Evolutionary conservation across 2,113 vertebrate species (phyloP).

Genomic region (Sinocyclocheilus grahami): DNA sequence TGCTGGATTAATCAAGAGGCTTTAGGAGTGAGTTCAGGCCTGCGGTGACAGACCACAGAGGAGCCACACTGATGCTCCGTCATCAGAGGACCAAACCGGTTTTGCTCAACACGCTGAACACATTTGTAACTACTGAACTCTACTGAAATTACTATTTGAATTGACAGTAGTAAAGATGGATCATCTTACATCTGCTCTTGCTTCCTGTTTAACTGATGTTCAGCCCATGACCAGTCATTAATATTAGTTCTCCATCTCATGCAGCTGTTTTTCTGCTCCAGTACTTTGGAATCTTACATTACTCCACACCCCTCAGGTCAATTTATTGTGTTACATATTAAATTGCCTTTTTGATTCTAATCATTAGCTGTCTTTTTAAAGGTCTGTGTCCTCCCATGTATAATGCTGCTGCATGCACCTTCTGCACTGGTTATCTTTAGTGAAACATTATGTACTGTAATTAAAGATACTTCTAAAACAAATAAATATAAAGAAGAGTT

Average conservation of each 20-base stretch:
- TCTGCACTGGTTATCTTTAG: background rate
- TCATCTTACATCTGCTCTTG: slow-evolving; percentile 2
- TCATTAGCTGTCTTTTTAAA: background rate
- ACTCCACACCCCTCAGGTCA: background rate
- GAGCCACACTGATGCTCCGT: background rate
- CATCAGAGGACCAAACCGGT: background rate
- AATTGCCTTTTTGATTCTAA: background rate
- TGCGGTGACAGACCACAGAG: background rate
- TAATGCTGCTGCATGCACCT: background rate
- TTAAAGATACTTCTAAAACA: background rate
- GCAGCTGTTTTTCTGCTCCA: slow-evolving; percentile 1
- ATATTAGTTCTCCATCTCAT: background rate
- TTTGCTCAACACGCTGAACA: background rate
- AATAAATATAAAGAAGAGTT: background rate
- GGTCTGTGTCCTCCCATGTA: background rate
- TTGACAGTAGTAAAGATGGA: background rate
- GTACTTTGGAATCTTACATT: background rate
- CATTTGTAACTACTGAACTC: background rate
- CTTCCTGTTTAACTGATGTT: slow-evolving; percentile 19
- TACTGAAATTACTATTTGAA: too few relatives aligned
- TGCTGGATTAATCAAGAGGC: slow-evolving; percentile 57
- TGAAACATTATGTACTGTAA: background rate
- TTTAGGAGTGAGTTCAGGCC: slow-evolving; percentile 30
- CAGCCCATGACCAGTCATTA: background rate
- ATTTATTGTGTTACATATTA: slow-evolving; percentile 1